Base-by-base conservation (phyloP, 2,888 invertebrate species). In the Gari tellinella region DNA sequence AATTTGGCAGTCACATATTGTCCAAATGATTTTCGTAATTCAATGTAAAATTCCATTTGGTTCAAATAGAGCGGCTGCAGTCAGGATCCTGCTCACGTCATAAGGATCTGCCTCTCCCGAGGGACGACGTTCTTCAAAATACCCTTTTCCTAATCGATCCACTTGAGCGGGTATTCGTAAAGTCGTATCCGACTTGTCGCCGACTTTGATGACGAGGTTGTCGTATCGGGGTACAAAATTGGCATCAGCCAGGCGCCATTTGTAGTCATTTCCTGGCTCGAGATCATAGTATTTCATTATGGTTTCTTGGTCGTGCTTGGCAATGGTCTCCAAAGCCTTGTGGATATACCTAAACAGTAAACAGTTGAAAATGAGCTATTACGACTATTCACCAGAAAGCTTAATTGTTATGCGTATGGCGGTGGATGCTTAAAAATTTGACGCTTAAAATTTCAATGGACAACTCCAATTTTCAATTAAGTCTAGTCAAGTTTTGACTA, bases 101-200 rank as follows among this genome's bases (percentile, higher is more conserved):
- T 72, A 72, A 3, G 72, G 72, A 43, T 72, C 66, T 2, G 72
- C 72, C 19, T 67, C 52, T 7, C 57, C 43, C n/a, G 65, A 58
- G 23, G 62, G 46, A 45, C 72, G n/a, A 19, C 72, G 51, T 25
- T 72, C 72, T 25, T 72, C 72, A 17, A 72, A 31, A 23, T 72
- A 72, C 1, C 72, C 72, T 21, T 41, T 52, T 23, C 62, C 66
- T 12, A 56, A 49, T 7, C 3, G 31, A 4, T 12, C 23, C 7
- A 66, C 62, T 2, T 41, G 19, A 5, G 57, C 46, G 8, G 66
- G 66, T 52, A 72, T 72, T 41, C 72, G 55, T n/a, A 72, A 19
- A 41, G 62, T 62, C n/a, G 41, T 21, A 2, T 26, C 14, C 7
- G 49, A 38, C 31, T 72, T 72, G 21, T 69, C 62, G 10, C 62